A percentile compares a stretch with the other conserved stretches of the same genome.
Evolutionary conservation across 2,888 invertebrate species (phyloP).

Genomic region (Tenthredo livida): DNA sequence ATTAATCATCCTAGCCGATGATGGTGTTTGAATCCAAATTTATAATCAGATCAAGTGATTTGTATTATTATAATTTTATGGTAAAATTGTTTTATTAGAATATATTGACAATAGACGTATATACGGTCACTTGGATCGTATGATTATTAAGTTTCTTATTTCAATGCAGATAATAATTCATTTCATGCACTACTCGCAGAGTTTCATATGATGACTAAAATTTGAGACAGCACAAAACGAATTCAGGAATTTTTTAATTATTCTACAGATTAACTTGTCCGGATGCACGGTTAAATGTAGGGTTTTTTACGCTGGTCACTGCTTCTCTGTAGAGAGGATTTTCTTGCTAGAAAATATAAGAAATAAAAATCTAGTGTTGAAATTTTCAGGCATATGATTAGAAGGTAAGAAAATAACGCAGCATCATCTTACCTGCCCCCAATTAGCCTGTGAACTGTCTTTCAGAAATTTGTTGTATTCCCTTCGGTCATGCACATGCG

Average conservation of each 20-base stretch:
- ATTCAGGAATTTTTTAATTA: not conserved
- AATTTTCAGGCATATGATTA: not conserved
- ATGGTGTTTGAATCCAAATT: not conserved
- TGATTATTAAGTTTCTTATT: not conserved
- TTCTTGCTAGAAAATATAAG: conserved; percentile 79
- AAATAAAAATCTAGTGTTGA: not conserved
- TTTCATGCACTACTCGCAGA: not conserved
- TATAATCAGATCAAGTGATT: not conserved
- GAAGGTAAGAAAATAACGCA: not conserved
- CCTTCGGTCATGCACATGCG: conserved; percentile 85
- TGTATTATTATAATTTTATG: not conserved
- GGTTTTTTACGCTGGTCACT: conserved; percentile 88
- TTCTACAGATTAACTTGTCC: not conserved
- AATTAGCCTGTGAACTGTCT: conserved; percentile 84
- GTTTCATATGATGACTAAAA: not conserved
- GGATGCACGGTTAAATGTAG: conserved; percentile 74
- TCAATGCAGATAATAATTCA: not conserved
- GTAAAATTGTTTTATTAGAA: not conserved
- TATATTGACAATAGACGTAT: not conserved
- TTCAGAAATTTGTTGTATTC: conserved; percentile 89
- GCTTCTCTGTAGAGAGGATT: conserved; percentile 91
- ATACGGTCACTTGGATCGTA: not conserved
- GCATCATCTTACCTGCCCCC: conserved; percentile 81
- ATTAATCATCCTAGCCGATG: not conserved
- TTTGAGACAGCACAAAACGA: not conserved